These are phyloP conservation scores for Osmoderma eremita DNA, from an alignment of 2,888 invertebrate genomes.

Conservation along the genomic window DNA sequence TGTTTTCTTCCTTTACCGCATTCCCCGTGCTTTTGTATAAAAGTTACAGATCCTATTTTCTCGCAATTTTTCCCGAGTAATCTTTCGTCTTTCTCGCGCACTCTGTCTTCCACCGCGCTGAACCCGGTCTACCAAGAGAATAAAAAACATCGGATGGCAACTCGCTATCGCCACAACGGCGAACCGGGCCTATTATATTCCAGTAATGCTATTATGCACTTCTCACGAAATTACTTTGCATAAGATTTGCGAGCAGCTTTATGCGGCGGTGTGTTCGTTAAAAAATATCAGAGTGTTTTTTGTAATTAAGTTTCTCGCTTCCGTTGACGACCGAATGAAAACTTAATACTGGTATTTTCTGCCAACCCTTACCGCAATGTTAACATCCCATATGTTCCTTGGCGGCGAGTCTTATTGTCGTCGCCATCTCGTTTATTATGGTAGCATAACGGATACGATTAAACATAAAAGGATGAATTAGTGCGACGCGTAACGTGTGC, in stretches of 20 bases:
- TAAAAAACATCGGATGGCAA: conserved; percentile 22
- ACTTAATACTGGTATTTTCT: conserved; percentile 41
- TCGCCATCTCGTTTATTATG: conserved; percentile 9
- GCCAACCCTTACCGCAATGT: background rate
- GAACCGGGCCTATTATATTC: conserved; percentile 46
- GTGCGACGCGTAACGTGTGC: conserved; percentile 7
- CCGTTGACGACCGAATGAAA: conserved; percentile 50
- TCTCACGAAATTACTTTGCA: conserved; percentile 56
- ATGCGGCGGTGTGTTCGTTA: conserved; percentile 52
- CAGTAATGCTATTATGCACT: conserved; percentile 55
- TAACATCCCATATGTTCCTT: background rate
- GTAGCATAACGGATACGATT: conserved; percentile 44
- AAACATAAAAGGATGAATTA: conserved; percentile 49
- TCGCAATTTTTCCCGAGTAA: conserved; percentile 22
- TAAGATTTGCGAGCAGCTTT: conserved; percentile 51
- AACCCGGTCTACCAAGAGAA: background rate
- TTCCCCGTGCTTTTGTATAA: conserved; percentile 17
- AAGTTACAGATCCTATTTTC: conserved; percentile 30
- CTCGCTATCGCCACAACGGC: conserved; percentile 30
- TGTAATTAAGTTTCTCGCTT: conserved; percentile 55
- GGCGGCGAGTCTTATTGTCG: conserved; percentile 10
- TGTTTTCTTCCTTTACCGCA: conserved; percentile 6
- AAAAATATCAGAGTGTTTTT: conserved; percentile 53
- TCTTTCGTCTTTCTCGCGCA: conserved; percentile 6
- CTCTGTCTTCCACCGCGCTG: too few species aligned